Evolutionary conservation across 2,888 invertebrate genomes (phyloP).

Genomic region (Liodrosophila aerea): DNA sequence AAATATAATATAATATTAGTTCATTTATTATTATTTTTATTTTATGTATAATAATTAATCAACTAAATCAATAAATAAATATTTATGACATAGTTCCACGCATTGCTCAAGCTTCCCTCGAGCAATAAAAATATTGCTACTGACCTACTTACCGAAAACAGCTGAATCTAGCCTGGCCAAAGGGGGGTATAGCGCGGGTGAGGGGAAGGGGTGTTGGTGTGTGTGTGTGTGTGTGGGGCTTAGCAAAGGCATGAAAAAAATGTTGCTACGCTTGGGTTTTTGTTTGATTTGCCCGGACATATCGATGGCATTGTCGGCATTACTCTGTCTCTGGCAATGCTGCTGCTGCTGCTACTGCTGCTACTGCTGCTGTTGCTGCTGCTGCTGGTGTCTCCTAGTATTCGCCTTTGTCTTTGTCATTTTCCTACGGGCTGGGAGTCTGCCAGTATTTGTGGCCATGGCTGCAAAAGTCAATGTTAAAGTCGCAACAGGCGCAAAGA

Average conservation of each 20-base stretch:
- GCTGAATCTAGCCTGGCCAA: constrained; percentile 17
- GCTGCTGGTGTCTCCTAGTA: no score
- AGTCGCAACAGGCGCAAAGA: constrained; percentile 20
- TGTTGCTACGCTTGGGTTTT: constrained; percentile 25
- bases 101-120: constrained; percentile 29
- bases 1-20: no score
- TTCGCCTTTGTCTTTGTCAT: no score
- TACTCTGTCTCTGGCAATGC: constrained; percentile 2
- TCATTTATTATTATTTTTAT: no score
- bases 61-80: no score
- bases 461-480: constrained; percentile 20
- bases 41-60: no score
- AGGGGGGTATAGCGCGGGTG: no score
- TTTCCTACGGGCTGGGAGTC: background rate
- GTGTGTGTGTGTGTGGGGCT: no score
- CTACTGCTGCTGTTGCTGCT: no score
- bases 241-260: constrained; percentile 5
- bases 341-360: no score
- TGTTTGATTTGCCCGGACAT: constrained; percentile 43
- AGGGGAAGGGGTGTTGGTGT: background rate
- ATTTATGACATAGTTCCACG: no score
- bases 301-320: constrained; percentile 37
- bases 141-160: constrained; percentile 65
- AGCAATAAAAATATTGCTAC: constrained; percentile 41
- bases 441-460: background rate